phyloP scores from a whole-genome alignment of 2,888 invertebrate species.

The Anthrax anthrax region DNA sequence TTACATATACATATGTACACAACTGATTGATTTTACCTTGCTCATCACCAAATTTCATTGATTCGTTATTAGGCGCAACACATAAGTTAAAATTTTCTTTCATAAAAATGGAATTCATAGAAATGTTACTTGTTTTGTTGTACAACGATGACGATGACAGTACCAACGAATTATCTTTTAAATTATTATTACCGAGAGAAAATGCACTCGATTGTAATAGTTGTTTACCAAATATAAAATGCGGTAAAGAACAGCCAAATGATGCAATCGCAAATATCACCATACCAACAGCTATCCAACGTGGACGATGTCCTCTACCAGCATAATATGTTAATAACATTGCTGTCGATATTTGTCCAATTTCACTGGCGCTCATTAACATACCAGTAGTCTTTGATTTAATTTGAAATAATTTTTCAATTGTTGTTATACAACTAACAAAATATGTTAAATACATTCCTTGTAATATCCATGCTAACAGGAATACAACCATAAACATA shows the following conservation, averaged over 20 bases:
- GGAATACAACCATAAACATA: constrained; percentile 75
- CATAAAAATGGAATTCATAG: neutral
- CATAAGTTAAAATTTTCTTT: constrained; percentile 28
- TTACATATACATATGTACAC: too few relatives aligned
- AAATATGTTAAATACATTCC: constrained; percentile 93
- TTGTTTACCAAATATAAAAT: constrained; percentile 68
- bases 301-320: constrained; percentile 80
- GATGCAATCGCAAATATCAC: constrained; percentile 73
- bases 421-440: constrained; percentile 83
- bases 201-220: constrained; percentile 36
- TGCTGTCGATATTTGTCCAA: constrained; percentile 84
- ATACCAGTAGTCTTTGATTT: constrained; percentile 84
- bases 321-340: constrained; percentile 78
- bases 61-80: constrained; percentile 15
- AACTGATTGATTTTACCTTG: constrained; percentile 2
- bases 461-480: constrained; percentile 72
- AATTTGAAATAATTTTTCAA: constrained; percentile 83
- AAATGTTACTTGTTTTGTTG: neutral
- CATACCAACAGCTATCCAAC: constrained; percentile 91
- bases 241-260: constrained; percentile 75
- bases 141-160: neutral
- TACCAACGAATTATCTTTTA: constrained; percentile 13
- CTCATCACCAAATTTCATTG: constrained; percentile 7
- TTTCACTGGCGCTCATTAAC: constrained; percentile 79
- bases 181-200: constrained; percentile 14